Base-by-base conservation (phyloP, 2,113 vertebrate species). In the Aldabrachelys gigantea region DNA sequence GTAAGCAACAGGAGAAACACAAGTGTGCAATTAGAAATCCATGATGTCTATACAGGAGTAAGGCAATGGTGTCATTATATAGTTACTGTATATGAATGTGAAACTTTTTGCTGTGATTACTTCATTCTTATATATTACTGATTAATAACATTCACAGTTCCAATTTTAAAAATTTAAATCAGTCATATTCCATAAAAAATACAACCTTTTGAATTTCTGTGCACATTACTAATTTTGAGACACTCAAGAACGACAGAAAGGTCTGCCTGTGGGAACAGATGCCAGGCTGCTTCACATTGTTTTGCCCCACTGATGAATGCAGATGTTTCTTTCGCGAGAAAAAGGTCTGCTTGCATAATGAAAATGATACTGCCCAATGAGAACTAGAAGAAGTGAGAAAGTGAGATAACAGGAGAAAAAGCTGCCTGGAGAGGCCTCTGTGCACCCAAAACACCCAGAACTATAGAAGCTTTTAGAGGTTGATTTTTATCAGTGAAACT, bases 401-500 rank as follows among this genome's bases (percentile, higher is more conserved):
- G 84, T 75, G 84, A 97, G 96, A 96, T 96, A 97, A 86, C 92
- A 96, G 88, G 94, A 91, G 65, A 21, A 31, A 89, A 90, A 92
- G 86, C 85, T 54, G 80, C 92, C 87, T 75, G 54, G 82, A 94
- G 91, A 97, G 75, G 53, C 62, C 82, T 97, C 87, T 69, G 38
- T 90, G 91, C 69, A 89, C 90, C 3, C 4, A 10, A 96, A 91
- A 92, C 86, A 80, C 87, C 1, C 5, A 4, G 92, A 96, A 83
- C 89, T 90, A 95, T 76, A 87, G 92, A 85, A 90, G 80, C 95
- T 91, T 95, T 92, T 89, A 95, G 93, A 95, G 47, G 49, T 47
- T 93, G 94, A 91, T 97, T 92, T 98, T 97, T 96, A 95, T 96
- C 94, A 95, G 76, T 89, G 90, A 90, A 97, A 88, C 88, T 57